A percentile compares a stretch with the other conserved stretches of the same genome.
phyloP scores from a whole-genome alignment of 2,113 vertebrate genomes.

The Lasiurus cinereus region DNA sequence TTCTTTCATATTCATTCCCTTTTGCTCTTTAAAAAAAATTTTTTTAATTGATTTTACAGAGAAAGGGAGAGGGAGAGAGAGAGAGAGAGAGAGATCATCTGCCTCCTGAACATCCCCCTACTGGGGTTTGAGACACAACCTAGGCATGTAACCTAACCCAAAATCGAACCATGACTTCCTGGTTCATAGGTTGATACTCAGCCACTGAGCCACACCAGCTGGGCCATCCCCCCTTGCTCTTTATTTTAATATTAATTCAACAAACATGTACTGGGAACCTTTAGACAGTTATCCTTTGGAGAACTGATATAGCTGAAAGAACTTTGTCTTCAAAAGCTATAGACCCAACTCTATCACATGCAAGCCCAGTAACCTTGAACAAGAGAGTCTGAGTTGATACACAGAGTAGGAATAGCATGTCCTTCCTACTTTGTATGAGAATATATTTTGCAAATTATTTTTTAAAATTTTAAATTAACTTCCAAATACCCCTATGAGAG shows the following conservation, averaged over 20 bases:
- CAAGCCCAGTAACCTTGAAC: background rate
- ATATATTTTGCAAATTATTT: background rate
- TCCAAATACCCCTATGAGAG: background rate
- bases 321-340: background rate
- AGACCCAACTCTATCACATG: background rate
- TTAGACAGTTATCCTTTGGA: background rate
- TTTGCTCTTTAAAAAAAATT: background rate
- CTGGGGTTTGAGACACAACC: no score
- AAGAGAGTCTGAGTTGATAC: background rate
- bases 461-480: background rate
- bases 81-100: no score
- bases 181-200: no score
- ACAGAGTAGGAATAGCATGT: background rate
- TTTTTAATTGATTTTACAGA: no score
- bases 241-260: constrained; percentile 23
- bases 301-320: background rate
- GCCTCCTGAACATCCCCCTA: no score
- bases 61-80: no score
- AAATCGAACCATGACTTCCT: no score
- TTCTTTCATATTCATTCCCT: background rate
- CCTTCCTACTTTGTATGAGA: background rate
- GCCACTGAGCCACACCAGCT: no score
- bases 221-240: background rate
- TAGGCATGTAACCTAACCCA: no score
- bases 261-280: background rate